Conservation (phyloP, 1,140 invertebrate genomes). For the Drosophila miranda region DNA sequence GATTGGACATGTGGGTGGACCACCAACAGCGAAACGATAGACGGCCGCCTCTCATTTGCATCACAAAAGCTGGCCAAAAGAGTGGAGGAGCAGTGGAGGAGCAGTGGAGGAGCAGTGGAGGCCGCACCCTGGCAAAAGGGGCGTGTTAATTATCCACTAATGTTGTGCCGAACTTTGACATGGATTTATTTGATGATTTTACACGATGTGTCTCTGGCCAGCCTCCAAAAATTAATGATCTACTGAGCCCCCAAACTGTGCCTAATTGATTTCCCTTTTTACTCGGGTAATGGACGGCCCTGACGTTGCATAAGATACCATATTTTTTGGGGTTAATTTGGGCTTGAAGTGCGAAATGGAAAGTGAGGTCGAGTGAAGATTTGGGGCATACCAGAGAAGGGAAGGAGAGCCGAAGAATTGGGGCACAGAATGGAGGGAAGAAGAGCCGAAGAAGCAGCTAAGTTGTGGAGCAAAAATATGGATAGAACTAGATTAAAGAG, state of each 20-base stretch:
- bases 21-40: constrained; percentile 52
- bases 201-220: constrained; percentile 13
- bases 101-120: too few species aligned
- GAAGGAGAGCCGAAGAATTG: too few species aligned
- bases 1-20: constrained; percentile 38
- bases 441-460: too few species aligned
- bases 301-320: constrained; percentile 14
- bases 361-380: constrained; percentile 13
- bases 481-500: too few species aligned
- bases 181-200: constrained; percentile 20
- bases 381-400: too few species aligned
- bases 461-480: too few species aligned
- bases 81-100: not conserved
- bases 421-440: too few species aligned
- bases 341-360: constrained; percentile 27
- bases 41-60: constrained; percentile 64
- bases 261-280: constrained; percentile 42
- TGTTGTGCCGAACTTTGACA: constrained; percentile 73
- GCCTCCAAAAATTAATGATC: constrained; percentile 37
- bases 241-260: constrained; percentile 38
- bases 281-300: constrained; percentile 19
- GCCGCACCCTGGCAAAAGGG: constrained; percentile 39
- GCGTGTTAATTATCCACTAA: constrained; percentile 79
- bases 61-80: constrained; percentile 78
- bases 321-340: constrained; percentile 3